Evolutionary conservation across 2,113 vertebrate species (phyloP).

Genomic region (Trematocara unimaculatum): DNA sequence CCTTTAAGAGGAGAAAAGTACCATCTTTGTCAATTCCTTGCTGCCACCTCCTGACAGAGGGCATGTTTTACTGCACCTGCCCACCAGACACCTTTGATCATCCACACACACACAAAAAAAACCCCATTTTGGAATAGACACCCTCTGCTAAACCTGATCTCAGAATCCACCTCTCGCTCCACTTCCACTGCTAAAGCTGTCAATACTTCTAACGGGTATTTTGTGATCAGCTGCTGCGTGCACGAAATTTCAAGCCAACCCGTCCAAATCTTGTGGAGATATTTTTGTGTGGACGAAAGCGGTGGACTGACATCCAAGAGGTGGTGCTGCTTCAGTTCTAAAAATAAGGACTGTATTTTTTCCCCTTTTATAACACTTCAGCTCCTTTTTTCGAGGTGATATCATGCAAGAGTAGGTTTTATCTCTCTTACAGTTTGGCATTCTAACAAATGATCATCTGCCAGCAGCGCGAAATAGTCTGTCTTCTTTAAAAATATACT

Average conservation of each 20-base stretch:
- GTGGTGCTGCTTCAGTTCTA: neutral
- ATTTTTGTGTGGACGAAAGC: neutral
- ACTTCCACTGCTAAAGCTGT: neutral
- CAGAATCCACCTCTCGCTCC: neutral
- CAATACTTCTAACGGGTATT: neutral
- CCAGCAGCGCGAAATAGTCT: neutral
- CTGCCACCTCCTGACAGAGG: neutral
- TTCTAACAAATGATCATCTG: neutral
- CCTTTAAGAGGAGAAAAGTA: neutral
- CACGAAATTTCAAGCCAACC: neutral
- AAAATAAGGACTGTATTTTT: neutral
- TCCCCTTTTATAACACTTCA: neutral
- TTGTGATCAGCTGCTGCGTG: neutral
- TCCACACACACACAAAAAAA: neutral
- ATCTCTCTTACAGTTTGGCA: neutral
- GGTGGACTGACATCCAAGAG: neutral
- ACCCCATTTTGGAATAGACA: accelerated
- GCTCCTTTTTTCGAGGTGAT: neutral
- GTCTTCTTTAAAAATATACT: neutral
- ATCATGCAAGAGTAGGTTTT: neutral
- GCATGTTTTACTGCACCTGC: neutral
- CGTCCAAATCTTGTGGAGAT: neutral
- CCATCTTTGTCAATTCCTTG: neutral
- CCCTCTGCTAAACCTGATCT: neutral
- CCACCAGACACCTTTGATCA: neutral